Percentiles rank a stretch among this genome's conserved stretches.
Evolutionary conservation across 2,797 vertebrate genomes (phyloP).

Genomic region (Liasis olivaceus): DNA sequence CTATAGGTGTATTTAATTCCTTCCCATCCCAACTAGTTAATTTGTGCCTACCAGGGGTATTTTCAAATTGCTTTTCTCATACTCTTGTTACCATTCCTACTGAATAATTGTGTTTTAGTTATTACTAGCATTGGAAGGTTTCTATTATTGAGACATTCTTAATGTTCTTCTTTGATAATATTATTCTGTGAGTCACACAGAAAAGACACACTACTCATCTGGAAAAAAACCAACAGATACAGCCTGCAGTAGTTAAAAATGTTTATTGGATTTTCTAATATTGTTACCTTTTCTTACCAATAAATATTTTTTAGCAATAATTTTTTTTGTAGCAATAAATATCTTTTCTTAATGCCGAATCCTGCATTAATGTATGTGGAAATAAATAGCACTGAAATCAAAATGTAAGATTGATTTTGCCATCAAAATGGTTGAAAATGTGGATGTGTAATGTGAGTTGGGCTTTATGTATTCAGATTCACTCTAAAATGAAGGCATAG

Average conservation of each 20-base stretch:
- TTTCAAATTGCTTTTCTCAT: background rate
- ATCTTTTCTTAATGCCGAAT: background rate
- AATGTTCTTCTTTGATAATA: background rate
- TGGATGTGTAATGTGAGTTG: too few relatives aligned
- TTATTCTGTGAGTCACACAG: background rate
- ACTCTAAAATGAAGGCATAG: too few relatives aligned
- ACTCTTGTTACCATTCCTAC: constrained; percentile 13
- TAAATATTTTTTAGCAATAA: background rate
- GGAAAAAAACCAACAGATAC: background rate
- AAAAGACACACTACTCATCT: background rate
- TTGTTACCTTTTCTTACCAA: background rate
- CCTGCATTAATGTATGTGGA: background rate
- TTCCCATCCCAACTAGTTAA: constrained; percentile 4
- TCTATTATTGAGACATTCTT: constrained; percentile 27
- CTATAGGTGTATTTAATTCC: background rate
- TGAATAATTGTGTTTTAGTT: constrained; percentile 6
- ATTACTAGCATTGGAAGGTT: constrained; percentile 25
- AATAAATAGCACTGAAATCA: background rate
- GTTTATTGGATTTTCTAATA: background rate
- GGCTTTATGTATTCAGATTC: background rate
- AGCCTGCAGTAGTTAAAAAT: background rate
- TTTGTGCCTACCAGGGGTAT: constrained; percentile 1
- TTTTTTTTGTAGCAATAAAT: too few relatives aligned
- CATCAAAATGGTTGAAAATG: background rate
- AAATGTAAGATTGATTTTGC: background rate